Evolutionary conservation across 35 echinoderm and acorn worm genomes (phyloP).

Genomic region (Ptychodera flava): DNA sequence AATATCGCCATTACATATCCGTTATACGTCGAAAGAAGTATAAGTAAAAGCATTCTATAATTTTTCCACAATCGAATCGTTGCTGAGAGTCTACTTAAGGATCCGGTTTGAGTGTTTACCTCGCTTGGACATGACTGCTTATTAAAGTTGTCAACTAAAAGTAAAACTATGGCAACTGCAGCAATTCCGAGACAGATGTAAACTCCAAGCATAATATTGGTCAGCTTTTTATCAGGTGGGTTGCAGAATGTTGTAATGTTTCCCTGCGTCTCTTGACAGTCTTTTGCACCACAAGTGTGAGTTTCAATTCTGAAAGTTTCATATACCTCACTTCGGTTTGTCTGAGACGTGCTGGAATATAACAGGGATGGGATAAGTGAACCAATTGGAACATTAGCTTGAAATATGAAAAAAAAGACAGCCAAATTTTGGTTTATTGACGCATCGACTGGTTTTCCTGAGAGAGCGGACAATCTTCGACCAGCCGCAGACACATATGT

Average conservation of each 20-base stretch:
- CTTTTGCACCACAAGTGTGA: background rate
- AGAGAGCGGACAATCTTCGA: background rate
- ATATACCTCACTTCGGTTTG: background rate
- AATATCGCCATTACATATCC: background rate
- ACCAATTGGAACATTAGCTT: background rate
- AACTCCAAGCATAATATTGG: background rate
- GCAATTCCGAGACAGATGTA: background rate
- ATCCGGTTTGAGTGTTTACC: no score
- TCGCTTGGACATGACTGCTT: background rate
- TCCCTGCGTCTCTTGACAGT: background rate
- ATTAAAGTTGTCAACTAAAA: background rate
- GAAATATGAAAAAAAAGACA: background rate
- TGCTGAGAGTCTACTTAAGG: background rate
- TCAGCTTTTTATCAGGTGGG: background rate
- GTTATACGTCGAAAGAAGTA: background rate
- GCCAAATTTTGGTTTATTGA: background rate
- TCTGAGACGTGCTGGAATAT: background rate
- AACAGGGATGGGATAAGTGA: background rate
- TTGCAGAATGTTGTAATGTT: background rate
- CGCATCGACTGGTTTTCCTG: background rate
- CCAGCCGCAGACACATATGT: slow-evolving; percentile 77
- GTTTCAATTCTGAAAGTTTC: no score
- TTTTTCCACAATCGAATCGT: background rate
- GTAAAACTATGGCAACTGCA: background rate
- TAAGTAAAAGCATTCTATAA: background rate